Evolutionary conservation across 2,888 invertebrate species (phyloP).

Genomic region (Leptopilina drosophilae): DNA sequence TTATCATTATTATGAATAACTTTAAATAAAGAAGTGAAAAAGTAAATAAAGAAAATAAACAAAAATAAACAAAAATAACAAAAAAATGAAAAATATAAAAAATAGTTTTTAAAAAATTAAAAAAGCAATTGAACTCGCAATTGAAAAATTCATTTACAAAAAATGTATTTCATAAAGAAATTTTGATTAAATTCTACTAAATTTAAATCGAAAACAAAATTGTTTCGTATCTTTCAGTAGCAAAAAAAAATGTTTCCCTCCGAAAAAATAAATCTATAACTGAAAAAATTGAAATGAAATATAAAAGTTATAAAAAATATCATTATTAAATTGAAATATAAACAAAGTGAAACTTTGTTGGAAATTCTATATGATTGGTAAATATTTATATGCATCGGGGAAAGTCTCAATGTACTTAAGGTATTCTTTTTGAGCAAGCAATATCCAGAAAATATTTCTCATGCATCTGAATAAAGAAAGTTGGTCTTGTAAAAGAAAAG

Average conservation of each 20-base stretch:
- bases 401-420: slow-evolving; percentile 1
- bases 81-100: no score
- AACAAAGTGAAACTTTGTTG: background rate
- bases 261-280: background rate
- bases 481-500: background rate
- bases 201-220: background rate
- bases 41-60: no score
- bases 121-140: no score
- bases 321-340: background rate
- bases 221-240: no score
- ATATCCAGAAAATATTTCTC: slow-evolving; percentile 36
- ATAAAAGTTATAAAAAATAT: background rate
- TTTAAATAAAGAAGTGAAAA: no score
- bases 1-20: no score
- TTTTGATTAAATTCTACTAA: no score
- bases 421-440: slow-evolving; percentile 29
- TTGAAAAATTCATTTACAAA: no score
- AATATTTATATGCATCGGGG: slow-evolving; percentile 31
- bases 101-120: no score
- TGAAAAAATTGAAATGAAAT: background rate
- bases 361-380: slow-evolving; percentile 9
- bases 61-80: no score
- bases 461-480: slow-evolving; percentile 33
- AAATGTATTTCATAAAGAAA: no score
- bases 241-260: background rate